Evolutionary conservation across 2,113 vertebrate genomes (phyloP).

Genomic region (Plotosus lineatus): DNA sequence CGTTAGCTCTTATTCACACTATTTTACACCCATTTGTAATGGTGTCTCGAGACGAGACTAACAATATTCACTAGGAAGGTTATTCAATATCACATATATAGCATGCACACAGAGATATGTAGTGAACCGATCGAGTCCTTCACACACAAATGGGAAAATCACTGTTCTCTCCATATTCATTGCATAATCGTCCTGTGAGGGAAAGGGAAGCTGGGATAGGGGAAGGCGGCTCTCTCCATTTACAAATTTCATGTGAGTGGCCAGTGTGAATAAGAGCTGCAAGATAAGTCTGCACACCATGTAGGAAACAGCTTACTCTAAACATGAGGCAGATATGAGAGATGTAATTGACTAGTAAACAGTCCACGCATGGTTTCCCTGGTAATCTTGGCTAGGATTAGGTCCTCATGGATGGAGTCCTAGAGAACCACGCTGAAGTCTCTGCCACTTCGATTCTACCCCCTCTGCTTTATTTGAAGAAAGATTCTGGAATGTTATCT

Average conservation of each 20-base stretch:
- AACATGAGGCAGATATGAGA: conserved; percentile 64
- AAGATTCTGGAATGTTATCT: conserved; percentile 69
- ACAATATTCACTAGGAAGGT: conserved; percentile 64
- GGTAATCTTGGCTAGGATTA: conserved; percentile 59
- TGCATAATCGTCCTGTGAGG: conserved; percentile 61
- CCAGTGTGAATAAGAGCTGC: conserved; percentile 65
- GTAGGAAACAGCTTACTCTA: conserved; percentile 67
- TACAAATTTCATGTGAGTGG: conserved; percentile 71
- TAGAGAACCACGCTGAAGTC: conserved; percentile 75
- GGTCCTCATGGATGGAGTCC: conserved; percentile 60
- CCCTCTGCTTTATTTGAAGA: conserved; percentile 61
- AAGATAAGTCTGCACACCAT: conserved; percentile 69
- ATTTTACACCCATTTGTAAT: conserved; percentile 71
- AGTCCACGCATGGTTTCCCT: conserved; percentile 59
- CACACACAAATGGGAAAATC: conserved; percentile 71
- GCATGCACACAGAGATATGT: conserved; percentile 53
- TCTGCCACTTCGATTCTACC: conserved; percentile 78
- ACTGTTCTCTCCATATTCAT: conserved; percentile 56
- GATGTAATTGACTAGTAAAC: conserved; percentile 73
- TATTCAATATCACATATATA: conserved; percentile 68
- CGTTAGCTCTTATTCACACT: conserved; percentile 58
- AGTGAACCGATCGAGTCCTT: conserved; percentile 62
- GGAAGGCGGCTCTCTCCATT: conserved; percentile 69
- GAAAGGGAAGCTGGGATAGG: conserved; percentile 54
- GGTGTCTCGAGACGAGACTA: conserved; percentile 61